Evolutionary conservation across 2,113 vertebrate genomes (phyloP).

Genomic region (Phodopus roborovskii): DNA sequence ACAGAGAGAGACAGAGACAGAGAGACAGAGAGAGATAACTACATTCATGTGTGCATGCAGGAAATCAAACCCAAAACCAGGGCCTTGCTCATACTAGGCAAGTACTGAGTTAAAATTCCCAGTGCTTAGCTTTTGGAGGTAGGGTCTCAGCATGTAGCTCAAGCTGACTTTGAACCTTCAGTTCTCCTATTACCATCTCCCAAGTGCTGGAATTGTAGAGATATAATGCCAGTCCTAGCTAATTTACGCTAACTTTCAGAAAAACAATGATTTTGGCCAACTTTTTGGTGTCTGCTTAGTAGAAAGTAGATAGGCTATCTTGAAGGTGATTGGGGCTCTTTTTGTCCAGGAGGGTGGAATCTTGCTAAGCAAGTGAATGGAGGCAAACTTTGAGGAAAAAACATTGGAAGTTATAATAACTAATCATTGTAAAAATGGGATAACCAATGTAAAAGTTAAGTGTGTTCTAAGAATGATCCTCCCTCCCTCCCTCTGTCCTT

Average conservation of each 20-base stretch:
- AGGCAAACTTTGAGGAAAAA: neutral
- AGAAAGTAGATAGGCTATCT: neutral
- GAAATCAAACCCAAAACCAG: neutral
- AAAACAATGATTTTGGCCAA: neutral
- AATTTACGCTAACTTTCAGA: neutral
- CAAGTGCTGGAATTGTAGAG: neutral
- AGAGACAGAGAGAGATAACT: too few relatives aligned
- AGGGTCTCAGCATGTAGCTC: neutral
- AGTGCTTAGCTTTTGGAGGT: too few relatives aligned
- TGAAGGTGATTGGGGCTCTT: neutral
- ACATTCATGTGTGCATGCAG: neutral
- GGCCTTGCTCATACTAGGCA: neutral
- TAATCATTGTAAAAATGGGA: neutral
- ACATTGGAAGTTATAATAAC: neutral
- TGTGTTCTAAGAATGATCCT: neutral
- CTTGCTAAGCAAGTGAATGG: neutral
- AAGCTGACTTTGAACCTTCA: neutral
- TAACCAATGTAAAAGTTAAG: neutral
- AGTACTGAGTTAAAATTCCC: neutral
- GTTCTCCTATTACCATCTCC: neutral
- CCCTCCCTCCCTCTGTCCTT: neutral
- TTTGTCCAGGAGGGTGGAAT: neutral
- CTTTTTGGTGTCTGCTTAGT: neutral
- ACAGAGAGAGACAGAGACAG: too few relatives aligned
- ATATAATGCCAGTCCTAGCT: too few relatives aligned